These are phyloP conservation scores for Deilephila elpenor DNA, from an alignment of 2,888 invertebrate species.

Conservation along the genomic window DNA sequence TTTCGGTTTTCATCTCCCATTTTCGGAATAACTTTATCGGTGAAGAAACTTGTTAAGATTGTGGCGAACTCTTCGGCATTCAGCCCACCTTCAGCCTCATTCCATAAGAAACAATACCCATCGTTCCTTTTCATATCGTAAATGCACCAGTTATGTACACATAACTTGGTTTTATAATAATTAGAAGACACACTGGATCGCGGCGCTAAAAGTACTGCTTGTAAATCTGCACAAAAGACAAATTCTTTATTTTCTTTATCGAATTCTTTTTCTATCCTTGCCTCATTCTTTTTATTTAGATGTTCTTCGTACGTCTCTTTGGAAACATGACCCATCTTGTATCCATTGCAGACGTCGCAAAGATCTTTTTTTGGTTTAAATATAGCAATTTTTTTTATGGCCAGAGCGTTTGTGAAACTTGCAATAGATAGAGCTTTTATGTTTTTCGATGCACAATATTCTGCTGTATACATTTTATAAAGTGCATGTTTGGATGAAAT, in stretches of 20 bases:
- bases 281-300: slow-evolving; percentile 4
- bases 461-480: not conserved
- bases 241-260: slow-evolving; percentile 27
- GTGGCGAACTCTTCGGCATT: slow-evolving; percentile 32
- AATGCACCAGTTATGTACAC: slow-evolving; percentile 32
- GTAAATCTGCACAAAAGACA: slow-evolving; percentile 31
- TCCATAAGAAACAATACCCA: slow-evolving; percentile 29
- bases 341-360: slow-evolving; percentile 4
- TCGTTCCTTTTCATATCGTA: slow-evolving; percentile 30
- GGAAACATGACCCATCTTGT: not conserved
- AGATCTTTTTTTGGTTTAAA: slow-evolving; percentile 20
- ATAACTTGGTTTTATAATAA: slow-evolving; percentile 33
- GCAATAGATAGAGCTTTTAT: slow-evolving; percentile 12
- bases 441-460: not conserved
- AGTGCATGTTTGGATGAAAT: not conserved
- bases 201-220: slow-evolving; percentile 30
- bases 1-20: not conserved
- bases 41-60: not conserved
- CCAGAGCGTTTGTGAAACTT: not conserved
- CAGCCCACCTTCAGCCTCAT: slow-evolving; percentile 31
- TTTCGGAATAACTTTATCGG: not conserved
- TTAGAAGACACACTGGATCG: slow-evolving; percentile 29
- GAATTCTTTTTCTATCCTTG: slow-evolving; percentile 16
- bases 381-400: slow-evolving; percentile 4
- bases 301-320: slow-evolving; percentile 1